phyloP scores from a whole-genome alignment of 2,888 invertebrate genomes.

The Volucella inanis region DNA sequence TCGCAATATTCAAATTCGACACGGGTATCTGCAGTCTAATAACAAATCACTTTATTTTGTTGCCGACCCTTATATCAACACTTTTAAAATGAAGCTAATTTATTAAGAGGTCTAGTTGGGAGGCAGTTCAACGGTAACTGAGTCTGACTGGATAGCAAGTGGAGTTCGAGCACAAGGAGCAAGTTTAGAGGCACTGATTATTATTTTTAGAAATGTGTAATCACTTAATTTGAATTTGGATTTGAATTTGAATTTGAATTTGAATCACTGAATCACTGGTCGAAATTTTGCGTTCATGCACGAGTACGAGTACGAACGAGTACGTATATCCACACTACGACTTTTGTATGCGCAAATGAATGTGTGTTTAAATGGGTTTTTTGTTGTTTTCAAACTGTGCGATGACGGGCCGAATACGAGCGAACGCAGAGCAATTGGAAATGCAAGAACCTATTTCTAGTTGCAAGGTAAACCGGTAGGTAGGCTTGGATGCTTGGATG shows the following conservation, averaged over 20 bases:
- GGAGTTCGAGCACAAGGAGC: constrained; percentile 36
- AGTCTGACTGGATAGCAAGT: background rate
- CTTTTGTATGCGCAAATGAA: constrained; percentile 6
- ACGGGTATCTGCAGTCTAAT: constrained; percentile 25
- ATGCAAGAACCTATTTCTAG: constrained; percentile 66
- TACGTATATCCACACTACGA: too few relatives aligned
- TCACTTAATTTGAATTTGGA: background rate
- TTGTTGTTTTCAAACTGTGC: constrained; percentile 6
- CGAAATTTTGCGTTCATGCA: constrained; percentile 26
- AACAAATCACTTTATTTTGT: constrained; percentile 57
- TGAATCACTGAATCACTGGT: constrained; percentile 21
- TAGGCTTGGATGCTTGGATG: too few relatives aligned
- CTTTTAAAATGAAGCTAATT: constrained; percentile 68
- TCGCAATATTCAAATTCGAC: constrained; percentile 36
- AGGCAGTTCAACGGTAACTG: constrained; percentile 1
- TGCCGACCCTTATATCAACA: constrained; percentile 33
- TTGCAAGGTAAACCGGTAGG: constrained; percentile 74
- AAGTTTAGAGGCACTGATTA: constrained; percentile 53
- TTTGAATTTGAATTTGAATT: too few relatives aligned
- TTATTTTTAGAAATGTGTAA: constrained; percentile 72
- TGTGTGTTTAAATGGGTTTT: constrained; percentile 49
- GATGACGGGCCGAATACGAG: constrained; percentile 54
- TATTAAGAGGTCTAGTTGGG: constrained; percentile 50
- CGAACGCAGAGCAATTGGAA: constrained; percentile 39
- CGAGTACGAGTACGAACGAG: background rate